These are phyloP conservation scores for Chaetura pelagica DNA, from an alignment of 2,113 vertebrate genomes.

Conservation along the genomic window DNA sequence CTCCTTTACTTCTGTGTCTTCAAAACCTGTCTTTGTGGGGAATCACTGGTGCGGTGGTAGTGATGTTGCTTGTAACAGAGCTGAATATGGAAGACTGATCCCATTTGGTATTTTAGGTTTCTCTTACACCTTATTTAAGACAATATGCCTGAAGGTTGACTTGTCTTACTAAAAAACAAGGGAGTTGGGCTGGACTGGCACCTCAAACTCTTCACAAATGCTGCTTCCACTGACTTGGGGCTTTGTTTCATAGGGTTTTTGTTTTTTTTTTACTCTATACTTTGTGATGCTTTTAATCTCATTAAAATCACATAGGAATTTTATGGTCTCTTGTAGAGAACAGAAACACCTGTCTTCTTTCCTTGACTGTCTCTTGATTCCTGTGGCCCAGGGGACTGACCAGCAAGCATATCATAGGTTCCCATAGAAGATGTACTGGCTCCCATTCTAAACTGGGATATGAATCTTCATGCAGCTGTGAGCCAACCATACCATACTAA, in stretches of 20 bases:
- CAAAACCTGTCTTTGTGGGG: background rate
- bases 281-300: background rate
- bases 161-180: background rate
- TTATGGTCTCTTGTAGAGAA: background rate
- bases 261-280: background rate
- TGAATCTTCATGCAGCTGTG: background rate
- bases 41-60: background rate
- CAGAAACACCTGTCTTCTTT: background rate
- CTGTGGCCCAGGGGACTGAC: background rate
- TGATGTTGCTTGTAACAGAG: background rate
- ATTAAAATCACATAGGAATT: background rate
- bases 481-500: background rate
- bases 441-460: background rate
- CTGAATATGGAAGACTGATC: background rate
- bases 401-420: background rate
- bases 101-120: background rate
- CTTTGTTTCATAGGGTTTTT: fast-evolving
- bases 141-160: background rate
- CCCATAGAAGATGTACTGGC: background rate
- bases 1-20: background rate
- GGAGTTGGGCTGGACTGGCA: background rate
- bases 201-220: background rate
- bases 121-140: background rate
- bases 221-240: background rate
- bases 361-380: background rate